phyloP scores from a whole-genome alignment of 2,888 invertebrate genomes.

The Orthosia gothica region DNA sequence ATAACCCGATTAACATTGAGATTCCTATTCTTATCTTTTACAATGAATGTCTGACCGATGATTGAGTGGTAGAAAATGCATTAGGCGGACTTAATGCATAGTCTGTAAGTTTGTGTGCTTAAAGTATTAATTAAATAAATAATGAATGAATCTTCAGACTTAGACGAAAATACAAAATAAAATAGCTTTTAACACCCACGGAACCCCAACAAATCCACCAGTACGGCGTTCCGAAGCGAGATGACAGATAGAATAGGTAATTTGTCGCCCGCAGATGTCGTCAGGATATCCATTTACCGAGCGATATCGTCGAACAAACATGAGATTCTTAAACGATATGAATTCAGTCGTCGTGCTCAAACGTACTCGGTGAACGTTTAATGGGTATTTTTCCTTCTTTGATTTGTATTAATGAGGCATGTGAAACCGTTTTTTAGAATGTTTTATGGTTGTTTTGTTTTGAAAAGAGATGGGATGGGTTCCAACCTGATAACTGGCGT shows the following conservation, averaged over 20 bases:
- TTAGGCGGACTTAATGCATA: no score
- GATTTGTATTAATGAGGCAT: constrained; percentile 43
- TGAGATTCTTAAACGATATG: constrained; percentile 54
- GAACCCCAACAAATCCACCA: constrained; percentile 56
- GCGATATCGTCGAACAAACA: constrained; percentile 70
- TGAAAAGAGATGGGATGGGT: background rate
- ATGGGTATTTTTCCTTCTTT: constrained; percentile 38
- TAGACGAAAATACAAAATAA: background rate
- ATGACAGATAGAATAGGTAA: constrained; percentile 82
- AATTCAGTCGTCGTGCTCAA: constrained; percentile 59
- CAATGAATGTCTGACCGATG: background rate
- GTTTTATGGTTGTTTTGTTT: background rate
- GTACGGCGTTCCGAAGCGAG: constrained; percentile 58
- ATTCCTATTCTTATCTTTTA: background rate
- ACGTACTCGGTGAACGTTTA: constrained; percentile 32
- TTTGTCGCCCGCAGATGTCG: constrained; percentile 76
- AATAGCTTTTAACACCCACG: background rate
- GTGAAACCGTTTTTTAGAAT: background rate
- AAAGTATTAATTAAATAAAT: background rate
- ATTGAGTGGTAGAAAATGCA: no score
- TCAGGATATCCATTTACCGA: constrained; percentile 69
- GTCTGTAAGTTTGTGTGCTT: no score
- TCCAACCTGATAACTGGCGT: background rate
- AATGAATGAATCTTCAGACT: no score
- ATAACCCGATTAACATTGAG: background rate